phyloP scores from a whole-genome alignment of 2,113 vertebrate species.

The Trogon surrucura region DNA sequence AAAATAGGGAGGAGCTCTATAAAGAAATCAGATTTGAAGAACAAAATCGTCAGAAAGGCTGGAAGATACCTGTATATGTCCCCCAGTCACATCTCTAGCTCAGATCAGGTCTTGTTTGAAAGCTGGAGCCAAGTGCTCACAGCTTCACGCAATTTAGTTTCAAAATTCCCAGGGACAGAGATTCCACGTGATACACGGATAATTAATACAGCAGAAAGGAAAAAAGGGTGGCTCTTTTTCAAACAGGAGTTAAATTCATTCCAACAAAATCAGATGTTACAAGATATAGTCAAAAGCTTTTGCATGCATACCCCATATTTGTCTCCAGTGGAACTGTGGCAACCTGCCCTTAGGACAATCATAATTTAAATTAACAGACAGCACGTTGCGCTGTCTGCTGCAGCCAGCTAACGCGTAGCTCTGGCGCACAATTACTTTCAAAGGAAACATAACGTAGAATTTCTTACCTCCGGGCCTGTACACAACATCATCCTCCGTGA shows the following conservation, averaged over 20 bases:
- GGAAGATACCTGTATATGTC: neutral
- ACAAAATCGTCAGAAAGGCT: neutral
- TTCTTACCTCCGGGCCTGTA: constrained; percentile 95
- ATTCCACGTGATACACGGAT: accelerated
- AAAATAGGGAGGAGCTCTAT: neutral
- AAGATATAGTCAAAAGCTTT: accelerated
- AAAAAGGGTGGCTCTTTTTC: neutral
- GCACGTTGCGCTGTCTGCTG: neutral
- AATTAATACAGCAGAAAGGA: accelerated
- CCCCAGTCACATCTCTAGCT: neutral
- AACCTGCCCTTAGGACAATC: neutral
- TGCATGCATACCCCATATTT: accelerated
- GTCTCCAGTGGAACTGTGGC: neutral
- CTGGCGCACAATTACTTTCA: neutral
- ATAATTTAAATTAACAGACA: accelerated
- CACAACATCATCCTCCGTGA: constrained; percentile 94
- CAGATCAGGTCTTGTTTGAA: accelerated
- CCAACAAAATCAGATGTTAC: neutral
- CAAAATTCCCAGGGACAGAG: neutral
- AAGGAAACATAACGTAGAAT: accelerated
- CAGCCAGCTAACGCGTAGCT: neutral
- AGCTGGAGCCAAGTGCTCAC: neutral
- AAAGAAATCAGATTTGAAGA: neutral
- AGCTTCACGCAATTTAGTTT: neutral
- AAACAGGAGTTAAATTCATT: neutral